Conservation (phyloP, 1,140 invertebrate genomes). For the Calliopsis andreniformis region DNA sequence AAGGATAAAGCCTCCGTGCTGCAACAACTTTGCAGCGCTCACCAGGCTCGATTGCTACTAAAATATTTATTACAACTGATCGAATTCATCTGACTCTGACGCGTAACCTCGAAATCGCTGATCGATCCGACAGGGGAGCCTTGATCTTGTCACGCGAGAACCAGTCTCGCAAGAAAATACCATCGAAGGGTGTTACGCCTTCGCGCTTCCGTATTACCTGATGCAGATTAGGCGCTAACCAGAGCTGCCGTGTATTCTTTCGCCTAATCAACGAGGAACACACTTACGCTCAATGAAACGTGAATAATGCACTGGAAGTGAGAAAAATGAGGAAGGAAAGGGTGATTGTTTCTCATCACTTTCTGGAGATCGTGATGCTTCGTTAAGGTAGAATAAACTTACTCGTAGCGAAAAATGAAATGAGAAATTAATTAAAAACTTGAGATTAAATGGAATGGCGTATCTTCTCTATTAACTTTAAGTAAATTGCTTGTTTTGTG, state of each 20-base stretch:
- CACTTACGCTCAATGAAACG: conserved; percentile 13
- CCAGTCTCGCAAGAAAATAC: conserved; percentile 50
- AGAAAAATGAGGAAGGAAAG: conserved; percentile 29
- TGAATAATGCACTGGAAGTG: not conserved
- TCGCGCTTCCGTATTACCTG: conserved; percentile 49
- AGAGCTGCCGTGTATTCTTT: conserved; percentile 8
- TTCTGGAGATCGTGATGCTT: not conserved
- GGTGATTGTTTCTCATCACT: not conserved
- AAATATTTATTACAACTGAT: not conserved
- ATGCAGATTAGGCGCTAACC: conserved; percentile 49
- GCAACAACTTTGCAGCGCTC: not conserved
- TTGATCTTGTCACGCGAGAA: conserved; percentile 60
- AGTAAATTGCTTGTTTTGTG: no score
- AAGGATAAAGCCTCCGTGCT: not conserved
- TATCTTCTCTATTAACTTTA: no score
- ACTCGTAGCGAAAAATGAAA: no score
- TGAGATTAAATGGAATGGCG: no score
- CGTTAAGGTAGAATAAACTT: no score
- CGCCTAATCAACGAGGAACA: conserved; percentile 23
- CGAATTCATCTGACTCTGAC: not conserved
- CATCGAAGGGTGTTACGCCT: conserved; percentile 37
- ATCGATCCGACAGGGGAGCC: conserved; percentile 49
- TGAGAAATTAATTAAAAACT: no score
- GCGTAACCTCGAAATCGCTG: conserved; percentile 31
- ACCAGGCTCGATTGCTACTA: not conserved